A percentile compares a stretch with the other conserved stretches of the same genome.
These are phyloP conservation scores for Lathamus discolor DNA, from an alignment of 2,113 vertebrate genomes.

Conservation along the genomic window DNA sequence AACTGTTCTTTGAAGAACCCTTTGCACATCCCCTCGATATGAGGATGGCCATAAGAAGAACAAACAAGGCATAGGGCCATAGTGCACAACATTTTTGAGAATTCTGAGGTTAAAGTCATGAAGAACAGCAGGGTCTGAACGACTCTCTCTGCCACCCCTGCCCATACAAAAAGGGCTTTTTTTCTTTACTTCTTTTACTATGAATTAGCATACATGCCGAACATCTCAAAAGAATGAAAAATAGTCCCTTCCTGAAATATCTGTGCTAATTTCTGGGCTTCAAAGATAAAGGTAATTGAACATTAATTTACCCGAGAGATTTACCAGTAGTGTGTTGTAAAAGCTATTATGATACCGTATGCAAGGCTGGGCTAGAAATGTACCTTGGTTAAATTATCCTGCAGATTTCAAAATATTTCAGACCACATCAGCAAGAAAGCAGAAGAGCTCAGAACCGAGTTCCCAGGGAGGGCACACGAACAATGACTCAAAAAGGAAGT, in stretches of 20 bases:
- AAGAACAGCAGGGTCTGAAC: background rate
- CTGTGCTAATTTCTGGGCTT: background rate
- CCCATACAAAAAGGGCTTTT: background rate
- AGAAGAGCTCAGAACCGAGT: background rate
- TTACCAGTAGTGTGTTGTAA: background rate
- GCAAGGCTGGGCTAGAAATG: background rate
- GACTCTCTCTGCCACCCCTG: background rate
- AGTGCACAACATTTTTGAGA: background rate
- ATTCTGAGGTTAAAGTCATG: background rate
- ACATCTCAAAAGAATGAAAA: background rate
- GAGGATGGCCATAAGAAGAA: background rate
- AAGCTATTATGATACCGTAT: background rate
- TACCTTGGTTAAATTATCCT: background rate
- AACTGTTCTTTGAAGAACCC: background rate
- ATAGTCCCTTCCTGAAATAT: background rate
- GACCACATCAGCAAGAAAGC: background rate
- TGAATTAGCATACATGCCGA: background rate
- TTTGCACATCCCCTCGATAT: background rate
- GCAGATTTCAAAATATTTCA: constrained; percentile 3
- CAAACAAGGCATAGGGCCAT: background rate
- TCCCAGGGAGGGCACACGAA: constrained; percentile 20
- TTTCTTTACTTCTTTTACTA: background rate
- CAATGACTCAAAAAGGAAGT: constrained; percentile 32
- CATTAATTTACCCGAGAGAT: background rate
- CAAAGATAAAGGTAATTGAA: background rate